These are phyloP conservation scores for Oncopodura yosiiana DNA, from an alignment of 1,140 invertebrate genomes.

Conservation along the genomic window DNA sequence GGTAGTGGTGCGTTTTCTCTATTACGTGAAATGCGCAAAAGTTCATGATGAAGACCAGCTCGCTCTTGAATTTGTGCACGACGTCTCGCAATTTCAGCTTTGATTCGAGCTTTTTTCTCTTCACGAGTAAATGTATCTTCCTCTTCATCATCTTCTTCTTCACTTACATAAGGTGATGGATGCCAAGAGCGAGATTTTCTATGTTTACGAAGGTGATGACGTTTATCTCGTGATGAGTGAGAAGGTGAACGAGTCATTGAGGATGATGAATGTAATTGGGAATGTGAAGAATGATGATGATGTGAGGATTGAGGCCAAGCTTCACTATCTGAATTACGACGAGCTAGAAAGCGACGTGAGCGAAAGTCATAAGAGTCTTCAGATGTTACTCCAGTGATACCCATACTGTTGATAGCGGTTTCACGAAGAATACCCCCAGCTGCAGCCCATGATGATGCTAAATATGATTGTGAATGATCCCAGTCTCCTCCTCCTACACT, in stretches of 20 bases:
- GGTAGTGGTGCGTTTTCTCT: slow-evolving; percentile 42
- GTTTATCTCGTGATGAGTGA: slow-evolving; percentile 10
- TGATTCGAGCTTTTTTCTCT: slow-evolving; percentile 52
- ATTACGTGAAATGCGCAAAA: slow-evolving; percentile 45
- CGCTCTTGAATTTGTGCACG: slow-evolving; percentile 54
- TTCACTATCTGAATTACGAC: slow-evolving; percentile 42
- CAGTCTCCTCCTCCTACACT: slow-evolving; percentile 35
- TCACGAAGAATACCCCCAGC: slow-evolving; percentile 41
- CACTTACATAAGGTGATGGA: slow-evolving; percentile 48
- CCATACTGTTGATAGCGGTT: slow-evolving; percentile 43
- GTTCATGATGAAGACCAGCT: slow-evolving; percentile 48
- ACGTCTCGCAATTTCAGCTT: slow-evolving; percentile 53
- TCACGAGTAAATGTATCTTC: slow-evolving; percentile 45
- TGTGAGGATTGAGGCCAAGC: slow-evolving; percentile 33
- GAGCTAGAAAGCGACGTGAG: slow-evolving; percentile 35
- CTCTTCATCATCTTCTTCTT: slow-evolving; percentile 44
- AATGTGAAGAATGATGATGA: no score
- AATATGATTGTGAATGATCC: slow-evolving; percentile 40
- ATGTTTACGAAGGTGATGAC: slow-evolving; percentile 37
- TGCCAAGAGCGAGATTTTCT: slow-evolving; percentile 50
- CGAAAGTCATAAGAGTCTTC: slow-evolving; percentile 35
- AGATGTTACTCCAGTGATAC: slow-evolving; percentile 21
- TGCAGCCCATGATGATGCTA: slow-evolving; percentile 38
- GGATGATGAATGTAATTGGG: no score
- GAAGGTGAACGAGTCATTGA: slow-evolving; percentile 9